Conservation (phyloP, 2,888 invertebrate genomes). For the Drosophila yooni region DNA sequence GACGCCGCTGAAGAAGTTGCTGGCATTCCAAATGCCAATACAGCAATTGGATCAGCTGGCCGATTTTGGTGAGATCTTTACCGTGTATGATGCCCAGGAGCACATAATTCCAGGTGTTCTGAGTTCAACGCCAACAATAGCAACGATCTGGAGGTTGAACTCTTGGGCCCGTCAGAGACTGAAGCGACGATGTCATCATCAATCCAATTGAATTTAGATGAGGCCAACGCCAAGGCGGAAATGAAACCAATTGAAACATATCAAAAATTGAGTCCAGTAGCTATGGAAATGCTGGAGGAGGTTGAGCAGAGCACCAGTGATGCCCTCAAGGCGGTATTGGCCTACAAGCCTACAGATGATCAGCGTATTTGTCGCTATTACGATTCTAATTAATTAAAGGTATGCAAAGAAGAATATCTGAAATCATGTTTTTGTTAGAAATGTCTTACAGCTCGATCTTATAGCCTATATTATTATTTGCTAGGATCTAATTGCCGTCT, state of each 20-base stretch:
- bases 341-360: conserved; percentile 83
- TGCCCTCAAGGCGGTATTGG: conserved; percentile 82
- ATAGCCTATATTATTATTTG: not conserved
- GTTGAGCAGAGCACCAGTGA: conserved; percentile 78
- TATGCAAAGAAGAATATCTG: not conserved
- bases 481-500: conserved; percentile 69
- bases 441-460: not conserved
- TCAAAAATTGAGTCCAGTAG: conserved; percentile 37
- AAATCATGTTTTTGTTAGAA: too few relatives aligned
- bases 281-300: conserved; percentile 70
- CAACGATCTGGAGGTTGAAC: conserved; percentile 42
- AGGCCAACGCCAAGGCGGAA: not conserved
- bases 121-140: conserved; percentile 47
- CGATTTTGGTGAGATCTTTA: conserved; percentile 64
- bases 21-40: conserved; percentile 27
- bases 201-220: too few relatives aligned
- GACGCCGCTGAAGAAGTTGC: conserved; percentile 19
- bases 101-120: conserved; percentile 44
- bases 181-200: not conserved
- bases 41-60: conserved; percentile 46
- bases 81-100: conserved; percentile 44
- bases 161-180: conserved; percentile 17
- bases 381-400: conserved; percentile 82
- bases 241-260: not conserved
- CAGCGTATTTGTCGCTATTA: conserved; percentile 81